Conservation (phyloP, 2,113 vertebrate genomes). For the Sinocyclocheilus rhinocerous region DNA sequence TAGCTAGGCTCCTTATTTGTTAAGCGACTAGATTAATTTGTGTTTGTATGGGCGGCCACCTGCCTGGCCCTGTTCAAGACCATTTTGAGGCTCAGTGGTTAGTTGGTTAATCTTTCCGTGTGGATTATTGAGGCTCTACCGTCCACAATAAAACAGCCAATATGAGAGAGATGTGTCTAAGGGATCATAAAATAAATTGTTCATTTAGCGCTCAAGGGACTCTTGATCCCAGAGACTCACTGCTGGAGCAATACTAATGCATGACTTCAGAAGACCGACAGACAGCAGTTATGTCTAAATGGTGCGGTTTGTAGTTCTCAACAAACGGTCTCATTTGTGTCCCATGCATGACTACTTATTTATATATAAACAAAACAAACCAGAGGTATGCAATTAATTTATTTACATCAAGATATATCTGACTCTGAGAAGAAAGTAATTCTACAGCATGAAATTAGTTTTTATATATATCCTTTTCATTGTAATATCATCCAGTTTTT, state of each 20-base stretch:
- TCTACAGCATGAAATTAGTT: too few species aligned
- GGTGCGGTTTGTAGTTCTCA: background rate
- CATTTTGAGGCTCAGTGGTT: constrained; percentile 64
- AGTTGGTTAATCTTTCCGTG: constrained; percentile 68
- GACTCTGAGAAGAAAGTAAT: too few species aligned
- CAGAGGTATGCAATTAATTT: too few species aligned
- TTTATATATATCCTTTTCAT: too few species aligned
- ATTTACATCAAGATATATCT: too few species aligned
- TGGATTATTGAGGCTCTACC: constrained; percentile 68
- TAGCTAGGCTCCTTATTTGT: constrained; percentile 71
- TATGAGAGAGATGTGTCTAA: constrained; percentile 5
- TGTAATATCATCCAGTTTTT: too few species aligned
- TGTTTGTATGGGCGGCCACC: constrained; percentile 69
- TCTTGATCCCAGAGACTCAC: constrained; percentile 58
- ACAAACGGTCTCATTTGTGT: background rate
- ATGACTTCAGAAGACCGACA: background rate
- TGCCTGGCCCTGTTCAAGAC: constrained; percentile 65
- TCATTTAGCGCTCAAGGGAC: constrained; percentile 62
- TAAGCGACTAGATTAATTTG: constrained; percentile 71
- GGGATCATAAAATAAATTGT: constrained; percentile 58
- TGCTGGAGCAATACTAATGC: background rate
- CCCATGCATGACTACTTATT: too few species aligned
- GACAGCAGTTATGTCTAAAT: background rate
- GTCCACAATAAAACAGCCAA: constrained; percentile 58
- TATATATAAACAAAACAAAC: background rate